Evolutionary conservation across 2,797 vertebrate species (phyloP).

Genomic region (Manis javanica): DNA sequence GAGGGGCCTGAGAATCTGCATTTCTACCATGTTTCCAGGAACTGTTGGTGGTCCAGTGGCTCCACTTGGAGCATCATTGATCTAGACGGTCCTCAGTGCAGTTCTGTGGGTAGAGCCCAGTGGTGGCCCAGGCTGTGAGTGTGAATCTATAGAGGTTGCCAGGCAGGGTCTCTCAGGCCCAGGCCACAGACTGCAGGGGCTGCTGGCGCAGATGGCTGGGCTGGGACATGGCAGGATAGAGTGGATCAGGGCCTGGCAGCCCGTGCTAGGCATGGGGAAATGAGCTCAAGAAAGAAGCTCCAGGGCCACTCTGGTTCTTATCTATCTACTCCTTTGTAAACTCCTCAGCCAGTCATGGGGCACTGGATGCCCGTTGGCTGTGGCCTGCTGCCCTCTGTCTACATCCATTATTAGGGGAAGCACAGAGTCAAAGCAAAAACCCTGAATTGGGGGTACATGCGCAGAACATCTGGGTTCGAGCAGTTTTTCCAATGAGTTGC

Average conservation of each 20-base stretch:
- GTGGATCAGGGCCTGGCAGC: background rate
- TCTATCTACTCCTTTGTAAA: no score
- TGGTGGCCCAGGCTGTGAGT: fast-evolving
- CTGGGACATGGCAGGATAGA: background rate
- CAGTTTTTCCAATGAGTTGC: background rate
- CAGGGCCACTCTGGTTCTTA: no score
- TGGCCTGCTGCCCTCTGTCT: background rate
- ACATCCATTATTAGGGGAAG: background rate
- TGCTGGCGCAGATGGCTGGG: background rate
- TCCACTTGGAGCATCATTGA: background rate
- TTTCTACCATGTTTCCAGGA: background rate
- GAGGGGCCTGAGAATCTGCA: background rate
- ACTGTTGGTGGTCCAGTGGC: background rate
- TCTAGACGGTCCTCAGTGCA: background rate
- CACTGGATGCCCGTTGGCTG: background rate
- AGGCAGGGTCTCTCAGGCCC: background rate
- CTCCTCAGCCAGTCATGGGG: background rate
- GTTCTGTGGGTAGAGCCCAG: background rate
- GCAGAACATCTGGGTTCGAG: background rate
- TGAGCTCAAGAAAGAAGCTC: background rate
- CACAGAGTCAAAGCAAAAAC: background rate
- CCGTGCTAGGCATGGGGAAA: background rate
- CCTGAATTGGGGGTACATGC: no score
- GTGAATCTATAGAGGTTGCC: background rate
- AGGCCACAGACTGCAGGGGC: background rate